Evolutionary conservation across 2,797 vertebrate genomes (phyloP).

Genomic region (Agapornis canus): DNA sequence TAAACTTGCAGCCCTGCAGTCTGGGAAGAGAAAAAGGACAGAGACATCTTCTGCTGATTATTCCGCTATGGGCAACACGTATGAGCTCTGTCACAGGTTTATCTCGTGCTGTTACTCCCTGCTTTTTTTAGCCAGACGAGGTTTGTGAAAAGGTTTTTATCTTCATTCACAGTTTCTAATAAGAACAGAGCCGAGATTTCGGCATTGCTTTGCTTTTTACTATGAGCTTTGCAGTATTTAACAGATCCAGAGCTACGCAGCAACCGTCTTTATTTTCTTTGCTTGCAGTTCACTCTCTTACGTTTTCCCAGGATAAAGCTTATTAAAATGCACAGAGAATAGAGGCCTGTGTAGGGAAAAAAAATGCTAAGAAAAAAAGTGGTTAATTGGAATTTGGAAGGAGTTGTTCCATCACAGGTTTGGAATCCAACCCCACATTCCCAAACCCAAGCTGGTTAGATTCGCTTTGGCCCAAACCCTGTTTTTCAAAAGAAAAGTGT

Average conservation of each 20-base stretch:
- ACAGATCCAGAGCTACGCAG: constrained; percentile 21
- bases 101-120: background rate
- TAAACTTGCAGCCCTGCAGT: background rate
- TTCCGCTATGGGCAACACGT: accelerated
- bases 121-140: background rate
- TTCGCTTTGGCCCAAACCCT: constrained; percentile 22
- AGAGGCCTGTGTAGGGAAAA: constrained; percentile 25
- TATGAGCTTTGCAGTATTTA: background rate
- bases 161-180: constrained; percentile 24
- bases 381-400: constrained; percentile 50
- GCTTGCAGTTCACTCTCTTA: background rate
- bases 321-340: constrained; percentile 61
- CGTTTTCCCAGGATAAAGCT: constrained; percentile 65
- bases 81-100: background rate
- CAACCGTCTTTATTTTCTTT: constrained; percentile 38
- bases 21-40: background rate
- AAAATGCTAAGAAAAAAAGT: background rate
- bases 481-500: background rate
- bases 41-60: accelerated
- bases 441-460: constrained; percentile 10
- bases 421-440: constrained; percentile 25
- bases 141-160: constrained; percentile 22
- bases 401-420: background rate
- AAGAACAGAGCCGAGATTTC: background rate
- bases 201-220: background rate